Conservation (phyloP, 1,140 invertebrate species). For the Heliconius hermathena region DNA sequence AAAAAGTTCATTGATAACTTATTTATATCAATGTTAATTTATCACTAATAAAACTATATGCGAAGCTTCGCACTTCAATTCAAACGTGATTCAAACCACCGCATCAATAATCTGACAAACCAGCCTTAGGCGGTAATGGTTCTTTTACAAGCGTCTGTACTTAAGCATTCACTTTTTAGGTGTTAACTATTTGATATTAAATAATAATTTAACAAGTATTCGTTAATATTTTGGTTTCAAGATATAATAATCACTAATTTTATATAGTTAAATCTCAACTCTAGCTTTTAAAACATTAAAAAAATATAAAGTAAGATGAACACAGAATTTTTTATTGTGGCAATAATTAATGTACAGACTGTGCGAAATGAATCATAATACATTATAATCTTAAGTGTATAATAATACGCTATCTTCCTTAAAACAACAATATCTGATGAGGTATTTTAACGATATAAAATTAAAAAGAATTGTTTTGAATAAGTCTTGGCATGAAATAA, state of each 20-base stretch:
- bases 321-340: slow-evolving; percentile 25
- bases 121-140: slow-evolving; percentile 50
- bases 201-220: neutral
- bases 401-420: slow-evolving; percentile 32
- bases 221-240: neutral
- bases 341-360: slow-evolving; percentile 48
- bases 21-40: slow-evolving; percentile 46
- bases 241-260: neutral
- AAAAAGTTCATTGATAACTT: slow-evolving; percentile 55
- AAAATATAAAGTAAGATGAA: slow-evolving; percentile 1
- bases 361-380: slow-evolving; percentile 42
- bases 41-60: slow-evolving; percentile 57
- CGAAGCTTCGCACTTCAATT: slow-evolving; percentile 75
- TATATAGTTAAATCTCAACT: neutral
- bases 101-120: slow-evolving; percentile 81
- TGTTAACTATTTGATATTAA: neutral
- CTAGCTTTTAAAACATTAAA: neutral
- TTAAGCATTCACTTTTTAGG: slow-evolving; percentile 62
- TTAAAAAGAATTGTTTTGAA: neutral
- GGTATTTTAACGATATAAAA: neutral
- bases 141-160: slow-evolving; percentile 71
- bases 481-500: neutral
- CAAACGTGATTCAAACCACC: slow-evolving; percentile 82
- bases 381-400: slow-evolving; percentile 18
- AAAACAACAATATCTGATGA: slow-evolving; percentile 21